These are phyloP conservation scores for Tympanoctomys barrerae DNA, from an alignment of 2,797 vertebrate genomes.

Conservation along the genomic window DNA sequence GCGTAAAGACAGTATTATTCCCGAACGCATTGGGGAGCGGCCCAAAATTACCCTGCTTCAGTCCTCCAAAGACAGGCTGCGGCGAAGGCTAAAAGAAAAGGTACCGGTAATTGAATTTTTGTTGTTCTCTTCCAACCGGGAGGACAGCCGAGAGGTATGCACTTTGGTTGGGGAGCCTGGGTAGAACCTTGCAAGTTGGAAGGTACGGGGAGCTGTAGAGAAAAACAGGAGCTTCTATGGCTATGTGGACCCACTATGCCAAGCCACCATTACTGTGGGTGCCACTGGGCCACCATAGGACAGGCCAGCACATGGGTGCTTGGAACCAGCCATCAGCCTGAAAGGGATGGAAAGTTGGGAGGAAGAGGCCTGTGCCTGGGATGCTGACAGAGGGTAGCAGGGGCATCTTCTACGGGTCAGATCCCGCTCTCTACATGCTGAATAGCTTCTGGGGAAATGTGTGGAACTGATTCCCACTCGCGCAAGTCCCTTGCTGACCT, in stretches of 20 bases:
- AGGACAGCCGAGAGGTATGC: constrained; percentile 72
- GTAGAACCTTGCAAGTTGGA: background rate
- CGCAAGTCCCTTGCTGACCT: background rate
- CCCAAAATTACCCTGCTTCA: constrained; percentile 95
- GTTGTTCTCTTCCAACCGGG: constrained; percentile 67
- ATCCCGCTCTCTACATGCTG: background rate
- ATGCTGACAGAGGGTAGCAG: background rate
- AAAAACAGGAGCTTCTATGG: background rate
- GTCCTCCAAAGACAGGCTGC: constrained; percentile 97
- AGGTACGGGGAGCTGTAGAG: background rate
- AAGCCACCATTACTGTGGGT: background rate
- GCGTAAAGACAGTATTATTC: constrained; percentile 85
- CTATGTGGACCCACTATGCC: background rate
- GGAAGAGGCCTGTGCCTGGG: background rate
- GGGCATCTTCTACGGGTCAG: background rate
- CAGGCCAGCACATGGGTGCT: background rate
- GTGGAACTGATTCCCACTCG: background rate
- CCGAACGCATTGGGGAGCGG: constrained; percentile 86
- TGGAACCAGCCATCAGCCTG: background rate
- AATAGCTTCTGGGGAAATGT: background rate
- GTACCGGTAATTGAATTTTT: constrained; percentile 87
- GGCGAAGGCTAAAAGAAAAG: constrained; percentile 98
- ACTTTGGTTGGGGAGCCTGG: background rate
- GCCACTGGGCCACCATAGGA: background rate
- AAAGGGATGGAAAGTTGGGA: background rate